Conservation (phyloP, 2,888 invertebrate genomes). For the Antheraea assamensis region DNA sequence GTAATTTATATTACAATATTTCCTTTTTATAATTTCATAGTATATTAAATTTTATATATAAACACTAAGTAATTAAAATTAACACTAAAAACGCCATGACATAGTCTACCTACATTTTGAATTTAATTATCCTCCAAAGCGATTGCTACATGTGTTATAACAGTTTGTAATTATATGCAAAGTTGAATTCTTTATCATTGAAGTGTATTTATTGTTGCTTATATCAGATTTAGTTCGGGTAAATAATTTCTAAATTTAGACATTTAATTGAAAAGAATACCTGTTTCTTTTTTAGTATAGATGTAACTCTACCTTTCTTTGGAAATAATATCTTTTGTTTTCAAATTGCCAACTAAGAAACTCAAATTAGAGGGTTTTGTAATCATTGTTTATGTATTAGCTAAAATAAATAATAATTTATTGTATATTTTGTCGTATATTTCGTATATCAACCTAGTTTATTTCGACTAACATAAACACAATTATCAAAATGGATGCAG, state of each 20-base stretch:
- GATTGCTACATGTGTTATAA: neutral
- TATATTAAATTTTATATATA: neutral
- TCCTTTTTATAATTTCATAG: neutral
- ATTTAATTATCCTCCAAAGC: neutral
- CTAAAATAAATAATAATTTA: no score
- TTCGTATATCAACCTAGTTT: no score
- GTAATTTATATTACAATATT: slow-evolving; percentile 36
- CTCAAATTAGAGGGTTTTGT: no score
- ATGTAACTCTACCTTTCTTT: no score
- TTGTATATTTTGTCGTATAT: no score
- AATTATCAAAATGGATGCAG: no score
- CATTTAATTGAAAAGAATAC: neutral
- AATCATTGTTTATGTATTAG: no score
- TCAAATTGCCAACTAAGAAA: no score
- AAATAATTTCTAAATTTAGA: neutral
- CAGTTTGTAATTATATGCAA: neutral
- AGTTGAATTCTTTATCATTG: neutral
- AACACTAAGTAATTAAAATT: neutral
- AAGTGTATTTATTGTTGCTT: neutral
- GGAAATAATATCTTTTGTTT: no score
- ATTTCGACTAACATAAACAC: no score
- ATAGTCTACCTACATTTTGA: neutral
- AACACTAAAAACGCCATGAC: neutral
- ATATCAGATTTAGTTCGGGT: neutral
- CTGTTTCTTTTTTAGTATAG: neutral